Percentiles rank a stretch among this genome's conserved stretches.
These are phyloP conservation scores for Holotrichia oblita DNA, from an alignment of 1,140 invertebrate genomes.

Conservation along the genomic window DNA sequence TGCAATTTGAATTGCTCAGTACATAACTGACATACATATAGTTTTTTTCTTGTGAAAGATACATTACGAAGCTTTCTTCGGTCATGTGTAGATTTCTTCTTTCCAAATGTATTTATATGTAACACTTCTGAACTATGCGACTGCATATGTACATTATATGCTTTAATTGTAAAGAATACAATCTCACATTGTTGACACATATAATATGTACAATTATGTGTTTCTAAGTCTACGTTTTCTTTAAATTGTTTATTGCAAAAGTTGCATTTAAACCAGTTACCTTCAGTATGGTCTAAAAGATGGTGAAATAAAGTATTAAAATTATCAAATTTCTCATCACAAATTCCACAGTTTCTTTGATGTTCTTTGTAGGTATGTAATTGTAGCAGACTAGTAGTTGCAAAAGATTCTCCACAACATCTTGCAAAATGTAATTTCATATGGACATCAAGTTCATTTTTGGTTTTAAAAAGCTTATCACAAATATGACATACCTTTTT, in stretches of 20 bases:
- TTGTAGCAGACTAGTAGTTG: background rate
- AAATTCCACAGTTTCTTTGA: background rate
- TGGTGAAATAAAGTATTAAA: background rate
- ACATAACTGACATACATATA: background rate
- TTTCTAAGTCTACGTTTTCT: background rate
- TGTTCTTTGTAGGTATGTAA: constrained; percentile 5
- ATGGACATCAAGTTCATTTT: background rate
- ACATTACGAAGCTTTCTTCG: background rate
- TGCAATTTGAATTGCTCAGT: background rate
- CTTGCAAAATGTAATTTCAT: background rate
- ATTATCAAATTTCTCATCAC: background rate
- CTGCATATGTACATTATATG: background rate
- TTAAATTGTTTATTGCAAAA: background rate
- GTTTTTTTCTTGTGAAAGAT: background rate
- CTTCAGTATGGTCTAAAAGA: background rate
- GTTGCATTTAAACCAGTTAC: constrained; percentile 3
- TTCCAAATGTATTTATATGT: background rate
- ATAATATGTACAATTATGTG: background rate
- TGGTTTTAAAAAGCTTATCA: background rate
- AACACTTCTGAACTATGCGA: background rate
- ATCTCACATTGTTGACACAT: background rate
- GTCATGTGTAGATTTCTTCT: background rate
- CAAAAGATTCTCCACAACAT: background rate
- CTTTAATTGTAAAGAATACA: background rate
- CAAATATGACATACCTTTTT: background rate